Evolutionary conservation across 1,140 invertebrate genomes (phyloP).

Genomic region (Bombus superbus): DNA sequence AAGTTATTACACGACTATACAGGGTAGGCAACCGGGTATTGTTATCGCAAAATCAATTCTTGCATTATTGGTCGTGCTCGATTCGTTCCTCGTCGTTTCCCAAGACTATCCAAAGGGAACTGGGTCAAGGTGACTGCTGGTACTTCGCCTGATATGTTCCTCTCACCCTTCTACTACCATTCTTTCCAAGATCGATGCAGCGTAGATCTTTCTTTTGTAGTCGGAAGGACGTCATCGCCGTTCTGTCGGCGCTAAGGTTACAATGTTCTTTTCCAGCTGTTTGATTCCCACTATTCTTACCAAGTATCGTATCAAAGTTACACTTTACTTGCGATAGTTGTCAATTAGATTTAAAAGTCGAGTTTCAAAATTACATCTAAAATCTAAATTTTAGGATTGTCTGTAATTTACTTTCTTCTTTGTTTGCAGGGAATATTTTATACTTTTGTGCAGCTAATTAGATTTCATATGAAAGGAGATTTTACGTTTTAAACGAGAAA

Average conservation of each 20-base stretch:
- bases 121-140: conserved; percentile 59
- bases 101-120: conserved; percentile 46
- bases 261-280: background rate
- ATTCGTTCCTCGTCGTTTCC: conserved; percentile 51
- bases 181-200: conserved; percentile 59
- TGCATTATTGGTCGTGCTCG: conserved; percentile 4
- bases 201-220: conserved; percentile 42
- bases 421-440: no score
- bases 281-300: background rate
- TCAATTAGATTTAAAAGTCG: no score
- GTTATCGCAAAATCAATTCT: conserved; percentile 58
- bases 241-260: background rate
- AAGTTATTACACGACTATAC: background rate
- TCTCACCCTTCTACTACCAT: conserved; percentile 46
- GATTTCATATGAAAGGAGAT: no score
- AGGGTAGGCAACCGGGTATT: background rate
- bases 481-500: no score
- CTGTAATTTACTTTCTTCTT: no score
- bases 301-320: no score
- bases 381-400: no score
- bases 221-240: conserved; percentile 26
- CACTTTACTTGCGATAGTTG: no score
- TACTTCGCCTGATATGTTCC: conserved; percentile 20
- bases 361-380: no score
- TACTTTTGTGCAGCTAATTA: no score